These are phyloP conservation scores for Epinephelus cyanopodus DNA, from an alignment of 2,113 vertebrate genomes.

Conservation along the genomic window DNA sequence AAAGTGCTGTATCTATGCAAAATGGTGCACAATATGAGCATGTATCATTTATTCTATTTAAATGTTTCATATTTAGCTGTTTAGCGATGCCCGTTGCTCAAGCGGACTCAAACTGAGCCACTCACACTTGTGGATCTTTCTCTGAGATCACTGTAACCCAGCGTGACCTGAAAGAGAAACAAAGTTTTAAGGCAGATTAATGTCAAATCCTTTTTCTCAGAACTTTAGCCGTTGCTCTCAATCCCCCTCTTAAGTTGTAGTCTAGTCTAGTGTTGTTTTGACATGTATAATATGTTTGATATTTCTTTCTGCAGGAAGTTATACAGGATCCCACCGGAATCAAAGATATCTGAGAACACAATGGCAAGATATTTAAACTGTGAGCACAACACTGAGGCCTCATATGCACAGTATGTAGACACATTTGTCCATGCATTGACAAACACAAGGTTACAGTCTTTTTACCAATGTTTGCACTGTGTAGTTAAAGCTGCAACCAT, in stretches of 20 bases:
- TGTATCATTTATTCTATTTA: not conserved
- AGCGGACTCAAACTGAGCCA: constrained; percentile 15
- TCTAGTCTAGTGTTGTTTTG: constrained; percentile 28
- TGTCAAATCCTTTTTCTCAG: constrained; percentile 53
- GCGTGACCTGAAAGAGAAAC: constrained; percentile 44
- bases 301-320: constrained; percentile 41
- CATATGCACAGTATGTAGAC: not conserved
- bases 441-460: not conserved
- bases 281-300: constrained; percentile 50
- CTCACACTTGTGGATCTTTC: not conserved
- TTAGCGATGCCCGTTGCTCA: constrained; percentile 2
- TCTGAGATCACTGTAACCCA: constrained; percentile 53
- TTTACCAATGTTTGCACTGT: not conserved
- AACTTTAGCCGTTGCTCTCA: constrained; percentile 27
- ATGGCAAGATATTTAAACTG: constrained; percentile 4
- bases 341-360: constrained; percentile 13
- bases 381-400: not conserved
- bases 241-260: constrained; percentile 34
- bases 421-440: not conserved
- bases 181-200: constrained; percentile 49
- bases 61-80: constrained; percentile 5
- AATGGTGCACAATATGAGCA: not conserved
- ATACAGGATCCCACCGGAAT: constrained; percentile 17
- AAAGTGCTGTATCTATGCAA: not conserved
- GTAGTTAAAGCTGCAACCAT: not conserved